Evolutionary conservation across 2,113 vertebrate genomes (phyloP).

Genomic region (Tiliqua scincoides): DNA sequence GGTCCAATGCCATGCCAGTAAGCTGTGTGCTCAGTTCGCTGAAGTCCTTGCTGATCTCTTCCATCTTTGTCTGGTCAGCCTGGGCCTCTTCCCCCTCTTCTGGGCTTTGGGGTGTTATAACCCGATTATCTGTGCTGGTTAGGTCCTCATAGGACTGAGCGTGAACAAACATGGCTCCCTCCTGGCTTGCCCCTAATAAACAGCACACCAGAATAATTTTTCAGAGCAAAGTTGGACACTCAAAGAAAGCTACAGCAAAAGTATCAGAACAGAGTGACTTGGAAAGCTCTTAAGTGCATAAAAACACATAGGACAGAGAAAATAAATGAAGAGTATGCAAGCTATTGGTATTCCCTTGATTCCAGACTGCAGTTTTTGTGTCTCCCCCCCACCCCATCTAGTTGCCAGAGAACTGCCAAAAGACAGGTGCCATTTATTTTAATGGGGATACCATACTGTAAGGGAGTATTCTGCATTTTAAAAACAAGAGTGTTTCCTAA

Average conservation of each 20-base stretch:
- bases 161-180: constrained; percentile 92
- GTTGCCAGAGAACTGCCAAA: neutral
- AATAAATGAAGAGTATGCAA: neutral
- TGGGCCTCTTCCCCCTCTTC: constrained; percentile 60
- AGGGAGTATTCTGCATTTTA: neutral
- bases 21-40: constrained; percentile 80
- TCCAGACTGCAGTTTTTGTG: neutral
- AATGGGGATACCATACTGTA: neutral
- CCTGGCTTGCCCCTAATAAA: constrained; percentile 87
- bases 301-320: neutral
- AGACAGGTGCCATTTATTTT: neutral
- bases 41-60: constrained; percentile 82
- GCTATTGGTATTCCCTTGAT: neutral
- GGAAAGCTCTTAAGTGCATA: neutral
- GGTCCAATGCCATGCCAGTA: constrained; percentile 74
- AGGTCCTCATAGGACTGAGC: constrained; percentile 93
- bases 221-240: neutral
- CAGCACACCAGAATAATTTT: neutral
- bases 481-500: neutral
- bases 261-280: neutral
- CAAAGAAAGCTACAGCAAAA: neutral
- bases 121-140: constrained; percentile 77
- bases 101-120: neutral
- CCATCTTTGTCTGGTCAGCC: constrained; percentile 64
- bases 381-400: neutral